Evolutionary conservation across 2,888 invertebrate genomes (phyloP).

Genomic region (Pheosia tremula): DNA sequence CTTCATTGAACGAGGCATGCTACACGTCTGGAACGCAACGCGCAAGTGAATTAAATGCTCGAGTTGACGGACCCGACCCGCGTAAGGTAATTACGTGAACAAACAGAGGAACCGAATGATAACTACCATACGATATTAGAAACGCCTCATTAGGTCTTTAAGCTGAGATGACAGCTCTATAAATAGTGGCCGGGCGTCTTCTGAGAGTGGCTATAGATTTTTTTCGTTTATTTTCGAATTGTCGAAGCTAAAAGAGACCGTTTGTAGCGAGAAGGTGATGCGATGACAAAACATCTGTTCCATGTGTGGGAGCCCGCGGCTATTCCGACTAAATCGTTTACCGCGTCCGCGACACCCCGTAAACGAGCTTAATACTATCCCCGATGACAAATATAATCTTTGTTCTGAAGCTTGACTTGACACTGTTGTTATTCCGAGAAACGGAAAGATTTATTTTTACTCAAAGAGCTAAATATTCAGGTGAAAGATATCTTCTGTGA

Average conservation of each 20-base stretch:
- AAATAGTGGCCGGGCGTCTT: constrained; percentile 67
- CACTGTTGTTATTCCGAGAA: constrained; percentile 82
- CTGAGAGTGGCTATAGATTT: constrained; percentile 57
- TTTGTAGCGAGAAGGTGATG: constrained; percentile 59
- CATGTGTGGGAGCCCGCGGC: constrained; percentile 54
- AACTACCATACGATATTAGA: constrained; percentile 74
- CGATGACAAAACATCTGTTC: constrained; percentile 76
- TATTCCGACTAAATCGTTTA: constrained; percentile 71
- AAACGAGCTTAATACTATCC: constrained; percentile 73
- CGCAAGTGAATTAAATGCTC: constrained; percentile 21
- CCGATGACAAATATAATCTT: constrained; percentile 83
- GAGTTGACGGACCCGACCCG: constrained; percentile 31
- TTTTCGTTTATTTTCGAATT: constrained; percentile 65
- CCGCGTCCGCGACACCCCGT: constrained; percentile 71
- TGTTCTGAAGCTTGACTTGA: constrained; percentile 78
- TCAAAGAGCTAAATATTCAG: constrained; percentile 83
- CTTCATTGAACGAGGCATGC: background rate
- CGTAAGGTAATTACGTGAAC: constrained; percentile 70
- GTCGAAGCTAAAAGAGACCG: constrained; percentile 57
- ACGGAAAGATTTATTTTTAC: constrained; percentile 80
- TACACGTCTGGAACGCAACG: background rate
- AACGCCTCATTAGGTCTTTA: constrained; percentile 81
- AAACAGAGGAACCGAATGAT: constrained; percentile 69
- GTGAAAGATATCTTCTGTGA: constrained; percentile 82
- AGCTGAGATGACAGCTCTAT: constrained; percentile 78